Evolutionary conservation across 1,140 invertebrate species (phyloP).

Genomic region (Euura saliciscinereae): DNA sequence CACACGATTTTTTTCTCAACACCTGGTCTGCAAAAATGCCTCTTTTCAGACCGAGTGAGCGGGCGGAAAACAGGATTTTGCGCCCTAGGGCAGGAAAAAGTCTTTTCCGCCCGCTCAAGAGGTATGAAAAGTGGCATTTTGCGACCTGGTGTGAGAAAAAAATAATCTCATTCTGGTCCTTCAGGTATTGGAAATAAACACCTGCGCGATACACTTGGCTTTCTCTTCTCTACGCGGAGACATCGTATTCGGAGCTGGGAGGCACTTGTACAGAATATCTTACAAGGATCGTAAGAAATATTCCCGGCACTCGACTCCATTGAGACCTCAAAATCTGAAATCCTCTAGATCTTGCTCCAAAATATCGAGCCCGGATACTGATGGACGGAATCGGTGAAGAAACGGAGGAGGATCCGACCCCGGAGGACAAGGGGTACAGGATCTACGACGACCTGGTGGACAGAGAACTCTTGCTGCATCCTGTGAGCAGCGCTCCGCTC

Average conservation of each 20-base stretch:
- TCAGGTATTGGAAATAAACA: slow-evolving; percentile 35
- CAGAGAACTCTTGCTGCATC: slow-evolving; percentile 25
- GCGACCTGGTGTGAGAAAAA: no score
- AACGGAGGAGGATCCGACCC: slow-evolving; percentile 16
- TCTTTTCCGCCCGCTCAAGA: no score
- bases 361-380: slow-evolving; percentile 31
- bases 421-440: slow-evolving; percentile 21
- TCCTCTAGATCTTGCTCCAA: slow-evolving; percentile 34
- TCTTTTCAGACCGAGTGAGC: no score
- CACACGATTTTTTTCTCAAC: no score
- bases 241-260: slow-evolving; percentile 34
- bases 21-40: no score
- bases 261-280: slow-evolving; percentile 34
- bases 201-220: slow-evolving; percentile 14
- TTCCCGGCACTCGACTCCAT: neutral
- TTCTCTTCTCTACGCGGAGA: slow-evolving; percentile 35
- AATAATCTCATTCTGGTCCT: neutral
- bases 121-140: no score
- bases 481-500: slow-evolving; percentile 30
- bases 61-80: no score
- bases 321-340: slow-evolving; percentile 4
- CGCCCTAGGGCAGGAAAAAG: no score
- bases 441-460: slow-evolving; percentile 25
- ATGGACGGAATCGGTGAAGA: slow-evolving; percentile 25
- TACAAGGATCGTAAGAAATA: slow-evolving; percentile 33